Conservation (phyloP, 2,888 invertebrate species). For the Scaeva pyrastri region DNA sequence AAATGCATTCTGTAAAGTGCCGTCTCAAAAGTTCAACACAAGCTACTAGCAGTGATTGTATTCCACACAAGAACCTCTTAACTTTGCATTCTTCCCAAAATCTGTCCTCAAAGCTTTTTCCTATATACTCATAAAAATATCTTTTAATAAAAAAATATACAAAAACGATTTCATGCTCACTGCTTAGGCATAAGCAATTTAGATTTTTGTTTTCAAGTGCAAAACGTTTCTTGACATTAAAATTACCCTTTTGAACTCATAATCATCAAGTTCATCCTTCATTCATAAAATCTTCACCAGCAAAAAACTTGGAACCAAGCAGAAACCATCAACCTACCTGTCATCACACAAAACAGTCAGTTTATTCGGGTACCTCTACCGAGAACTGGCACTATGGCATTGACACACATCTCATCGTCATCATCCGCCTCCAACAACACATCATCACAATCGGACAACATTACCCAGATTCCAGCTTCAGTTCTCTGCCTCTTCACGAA, state of each 20-base stretch:
- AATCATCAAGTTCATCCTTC: slow-evolving; percentile 53
- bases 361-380: slow-evolving; percentile 28
- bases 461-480: slow-evolving; percentile 64
- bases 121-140: slow-evolving; percentile 8
- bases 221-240: slow-evolving; percentile 69
- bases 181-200: slow-evolving; percentile 41
- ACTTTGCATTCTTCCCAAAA: slow-evolving; percentile 2
- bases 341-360: slow-evolving; percentile 3
- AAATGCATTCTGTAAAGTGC: too few relatives aligned
- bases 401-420: slow-evolving; percentile 45
- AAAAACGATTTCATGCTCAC: slow-evolving; percentile 48
- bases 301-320: neutral
- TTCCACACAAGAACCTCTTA: neutral
- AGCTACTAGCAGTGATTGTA: neutral
- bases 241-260: slow-evolving; percentile 68
- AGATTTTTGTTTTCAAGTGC: slow-evolving; percentile 10
- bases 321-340: slow-evolving; percentile 26
- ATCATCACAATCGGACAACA: slow-evolving; percentile 60
- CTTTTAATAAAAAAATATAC: slow-evolving; percentile 1
- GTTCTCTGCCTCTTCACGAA: slow-evolving; percentile 33
- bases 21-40: neutral
- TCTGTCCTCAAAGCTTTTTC: neutral
- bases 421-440: slow-evolving; percentile 8
- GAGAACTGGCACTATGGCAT: slow-evolving; percentile 33
- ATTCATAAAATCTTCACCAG: slow-evolving; percentile 4